A percentile compares a stretch with the other conserved stretches of the same genome.
Conservation (phyloP, 2,888 invertebrate genomes). For the Choreutis nemorana region DNA sequence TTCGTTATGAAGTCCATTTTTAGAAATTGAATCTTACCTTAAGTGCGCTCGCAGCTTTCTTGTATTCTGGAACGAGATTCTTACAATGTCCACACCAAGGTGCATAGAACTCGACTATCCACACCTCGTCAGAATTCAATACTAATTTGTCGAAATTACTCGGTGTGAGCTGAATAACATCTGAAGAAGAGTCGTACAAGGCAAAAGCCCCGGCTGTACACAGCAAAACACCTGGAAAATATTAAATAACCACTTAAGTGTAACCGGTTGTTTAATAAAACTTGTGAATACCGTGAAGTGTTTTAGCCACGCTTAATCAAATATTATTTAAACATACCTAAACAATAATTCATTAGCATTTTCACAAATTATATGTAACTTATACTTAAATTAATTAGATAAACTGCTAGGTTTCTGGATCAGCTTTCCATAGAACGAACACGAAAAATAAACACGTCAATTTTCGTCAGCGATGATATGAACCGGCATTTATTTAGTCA, state of each 20-base stretch:
- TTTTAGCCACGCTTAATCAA: constrained; percentile 23
- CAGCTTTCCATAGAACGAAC: too few relatives aligned
- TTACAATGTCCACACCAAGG: constrained; percentile 97
- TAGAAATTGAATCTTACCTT: constrained; percentile 73
- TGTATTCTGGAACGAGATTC: constrained; percentile 89
- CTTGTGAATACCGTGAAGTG: constrained; percentile 12
- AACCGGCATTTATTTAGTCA: constrained; percentile 32
- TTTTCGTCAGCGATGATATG: constrained; percentile 20
- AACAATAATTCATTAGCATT: constrained; percentile 35
- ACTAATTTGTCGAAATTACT: constrained; percentile 88
- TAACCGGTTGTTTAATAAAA: constrained; percentile 20
- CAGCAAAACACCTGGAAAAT: constrained; percentile 44
- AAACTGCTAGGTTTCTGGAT: too few relatives aligned
- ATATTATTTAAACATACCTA: constrained; percentile 49
- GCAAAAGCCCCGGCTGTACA: constrained; percentile 36
- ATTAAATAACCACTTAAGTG: constrained; percentile 12
- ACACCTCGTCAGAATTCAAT: constrained; percentile 82
- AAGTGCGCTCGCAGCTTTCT: constrained; percentile 90
- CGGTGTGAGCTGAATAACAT: constrained; percentile 87
- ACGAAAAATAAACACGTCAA: constrained; percentile 48
- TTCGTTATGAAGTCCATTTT: too few relatives aligned
- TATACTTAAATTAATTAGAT: too few relatives aligned
- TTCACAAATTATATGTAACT: constrained; percentile 23
- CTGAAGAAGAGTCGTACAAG: constrained; percentile 74
- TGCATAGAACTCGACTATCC: constrained; percentile 97